Conservation (phyloP, 2,113 vertebrate species). For the Calypte anna region DNA sequence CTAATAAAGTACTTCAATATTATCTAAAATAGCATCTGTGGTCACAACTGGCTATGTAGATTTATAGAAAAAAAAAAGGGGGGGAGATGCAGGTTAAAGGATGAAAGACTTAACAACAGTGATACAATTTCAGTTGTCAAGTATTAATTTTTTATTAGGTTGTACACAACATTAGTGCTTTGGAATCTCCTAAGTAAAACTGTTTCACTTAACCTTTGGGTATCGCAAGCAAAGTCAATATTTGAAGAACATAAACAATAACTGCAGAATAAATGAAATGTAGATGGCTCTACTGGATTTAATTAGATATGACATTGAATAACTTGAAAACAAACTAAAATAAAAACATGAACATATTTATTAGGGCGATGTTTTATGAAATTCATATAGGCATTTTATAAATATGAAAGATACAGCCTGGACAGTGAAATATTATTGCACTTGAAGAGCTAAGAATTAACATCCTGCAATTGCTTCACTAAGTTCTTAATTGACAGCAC, state of each 20-base stretch:
- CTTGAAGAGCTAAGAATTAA: not conserved
- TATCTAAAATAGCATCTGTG: not conserved
- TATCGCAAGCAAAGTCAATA: not conserved
- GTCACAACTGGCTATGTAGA: not conserved
- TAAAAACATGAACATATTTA: conserved; percentile 21
- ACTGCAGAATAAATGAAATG: conserved; percentile 7
- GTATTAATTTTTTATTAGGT: not conserved
- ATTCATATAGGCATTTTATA: not conserved
- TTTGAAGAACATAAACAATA: not conserved
- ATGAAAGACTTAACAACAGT: not conserved
- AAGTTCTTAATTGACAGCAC: not conserved
- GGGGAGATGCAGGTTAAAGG: not conserved
- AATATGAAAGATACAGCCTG: not conserved
- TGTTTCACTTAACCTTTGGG: not conserved
- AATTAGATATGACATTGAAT: conserved; percentile 48
- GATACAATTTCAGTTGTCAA: not conserved
- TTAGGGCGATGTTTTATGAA: conserved; percentile 10
- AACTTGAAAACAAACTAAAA: conserved; percentile 32
- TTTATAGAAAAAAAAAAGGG: not conserved
- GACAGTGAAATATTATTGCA: not conserved
- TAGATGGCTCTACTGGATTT: conserved; percentile 32
- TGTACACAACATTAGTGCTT: not conserved
- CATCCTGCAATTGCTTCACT: not conserved
- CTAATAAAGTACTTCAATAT: not conserved
- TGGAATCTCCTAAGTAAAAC: not conserved